phyloP scores from a whole-genome alignment of 2,113 vertebrate genomes.

The Nycticryphes semicollaris region DNA sequence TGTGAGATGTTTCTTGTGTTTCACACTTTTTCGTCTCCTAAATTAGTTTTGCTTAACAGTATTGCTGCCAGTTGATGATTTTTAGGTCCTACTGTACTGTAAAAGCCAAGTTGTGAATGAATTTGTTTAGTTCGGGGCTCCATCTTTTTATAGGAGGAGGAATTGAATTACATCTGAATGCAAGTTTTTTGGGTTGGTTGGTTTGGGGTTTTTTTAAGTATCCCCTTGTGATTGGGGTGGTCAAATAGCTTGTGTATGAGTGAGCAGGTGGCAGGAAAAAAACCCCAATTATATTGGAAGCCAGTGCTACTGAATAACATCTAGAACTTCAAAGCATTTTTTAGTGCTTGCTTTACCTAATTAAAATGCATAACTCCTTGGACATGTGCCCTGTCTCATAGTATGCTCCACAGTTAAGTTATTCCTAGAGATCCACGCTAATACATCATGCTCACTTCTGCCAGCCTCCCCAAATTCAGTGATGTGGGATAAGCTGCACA shows the following conservation, averaged over 20 bases:
- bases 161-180: neutral
- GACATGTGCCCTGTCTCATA: neutral
- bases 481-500: neutral
- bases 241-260: neutral
- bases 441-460: neutral
- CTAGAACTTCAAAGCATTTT: neutral
- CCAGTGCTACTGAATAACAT: neutral
- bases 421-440: neutral
- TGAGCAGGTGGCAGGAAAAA: neutral
- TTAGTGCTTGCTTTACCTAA: neutral
- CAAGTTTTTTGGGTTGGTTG: neutral
- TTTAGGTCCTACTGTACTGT: neutral
- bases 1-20: slow-evolving; percentile 10
- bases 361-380: neutral
- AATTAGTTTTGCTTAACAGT: slow-evolving; percentile 40
- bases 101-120: slow-evolving; percentile 21
- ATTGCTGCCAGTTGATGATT: slow-evolving; percentile 27
- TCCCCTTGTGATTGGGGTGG: neutral
- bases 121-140: neutral
- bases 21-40: slow-evolving; percentile 20
- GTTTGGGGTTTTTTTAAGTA: neutral
- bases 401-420: neutral
- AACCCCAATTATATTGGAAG: neutral
- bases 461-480: neutral
- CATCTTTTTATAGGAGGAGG: neutral